Percentiles rank a stretch among this genome's conserved stretches.
Evolutionary conservation across 1,140 invertebrate species (phyloP).

Genomic region (Drosophila bocqueti): DNA sequence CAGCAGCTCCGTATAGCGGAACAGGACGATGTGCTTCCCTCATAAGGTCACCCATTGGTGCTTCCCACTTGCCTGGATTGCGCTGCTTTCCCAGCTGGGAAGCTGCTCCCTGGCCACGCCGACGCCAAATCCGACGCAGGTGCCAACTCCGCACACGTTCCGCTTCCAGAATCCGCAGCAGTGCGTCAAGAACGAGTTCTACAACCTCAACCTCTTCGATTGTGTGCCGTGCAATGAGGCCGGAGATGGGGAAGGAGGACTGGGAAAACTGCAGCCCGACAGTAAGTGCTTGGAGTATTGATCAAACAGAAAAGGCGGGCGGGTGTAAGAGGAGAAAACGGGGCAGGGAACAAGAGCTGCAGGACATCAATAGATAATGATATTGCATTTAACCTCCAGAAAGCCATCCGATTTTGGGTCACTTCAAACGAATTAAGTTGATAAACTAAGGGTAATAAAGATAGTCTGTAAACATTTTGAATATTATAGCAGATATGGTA

Average conservation of each 20-base stretch:
- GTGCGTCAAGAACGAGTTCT: constrained; percentile 73
- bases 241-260: constrained; percentile 42
- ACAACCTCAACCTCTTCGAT: constrained; percentile 76
- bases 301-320: constrained; percentile 66
- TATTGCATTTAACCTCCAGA: background rate
- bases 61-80: constrained; percentile 34
- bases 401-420: background rate
- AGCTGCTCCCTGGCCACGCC: constrained; percentile 27
- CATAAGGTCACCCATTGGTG: constrained; percentile 27
- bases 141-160: constrained; percentile 62
- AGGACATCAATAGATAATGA: constrained; percentile 2
- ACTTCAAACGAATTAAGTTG: background rate
- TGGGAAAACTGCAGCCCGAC: constrained; percentile 70
- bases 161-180: constrained; percentile 55
- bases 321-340: background rate
- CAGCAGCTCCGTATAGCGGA: background rate
- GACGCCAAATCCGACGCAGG: constrained; percentile 22
- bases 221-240: constrained; percentile 67
- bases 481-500: too few species aligned
- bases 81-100: constrained; percentile 28
- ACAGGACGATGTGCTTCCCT: constrained; percentile 55
- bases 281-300: constrained; percentile 76
- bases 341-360: constrained; percentile 1
- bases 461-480: background rate
- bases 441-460: background rate